phyloP scores from a whole-genome alignment of 2,888 invertebrate genomes.

The Synergus laeviventris region DNA sequence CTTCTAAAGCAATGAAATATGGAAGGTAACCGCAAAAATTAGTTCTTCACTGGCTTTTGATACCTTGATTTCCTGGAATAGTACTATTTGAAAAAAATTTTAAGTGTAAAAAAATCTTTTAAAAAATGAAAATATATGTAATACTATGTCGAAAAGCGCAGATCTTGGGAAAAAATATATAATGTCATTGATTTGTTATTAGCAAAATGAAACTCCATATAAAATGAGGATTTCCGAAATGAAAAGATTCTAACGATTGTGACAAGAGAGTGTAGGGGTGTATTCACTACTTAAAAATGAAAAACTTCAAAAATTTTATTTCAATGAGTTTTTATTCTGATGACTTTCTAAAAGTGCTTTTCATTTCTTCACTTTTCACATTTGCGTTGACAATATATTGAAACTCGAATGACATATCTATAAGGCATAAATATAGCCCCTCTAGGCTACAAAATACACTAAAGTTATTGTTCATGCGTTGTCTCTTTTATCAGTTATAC shows the following conservation, averaged over 20 bases:
- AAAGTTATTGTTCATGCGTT: constrained; percentile 36
- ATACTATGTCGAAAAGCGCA: too few relatives aligned
- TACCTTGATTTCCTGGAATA: neutral
- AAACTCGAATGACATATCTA: constrained; percentile 9
- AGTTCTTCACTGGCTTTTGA: neutral
- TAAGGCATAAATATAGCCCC: constrained; percentile 27
- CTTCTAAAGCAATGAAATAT: too few relatives aligned
- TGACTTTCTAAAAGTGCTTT: constrained; percentile 21
- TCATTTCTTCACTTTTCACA: neutral
- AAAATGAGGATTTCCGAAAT: too few relatives aligned
- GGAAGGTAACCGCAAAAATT: neutral
- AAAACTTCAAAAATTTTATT: neutral
- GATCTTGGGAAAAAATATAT: too few relatives aligned
- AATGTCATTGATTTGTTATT: too few relatives aligned
- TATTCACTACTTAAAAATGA: neutral
- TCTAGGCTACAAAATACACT: constrained; percentile 34
- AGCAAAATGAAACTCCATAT: too few relatives aligned
- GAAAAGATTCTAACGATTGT: too few relatives aligned
- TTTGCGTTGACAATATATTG: neutral
- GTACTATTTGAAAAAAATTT: too few relatives aligned
- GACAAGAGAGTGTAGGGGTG: too few relatives aligned
- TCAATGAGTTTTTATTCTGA: constrained; percentile 13
- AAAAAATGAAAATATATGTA: too few relatives aligned
- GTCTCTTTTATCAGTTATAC: constrained; percentile 23
- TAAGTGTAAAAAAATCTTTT: too few relatives aligned